phyloP scores from a whole-genome alignment of 2,113 vertebrate genomes.

The Nesoenas mayeri region DNA sequence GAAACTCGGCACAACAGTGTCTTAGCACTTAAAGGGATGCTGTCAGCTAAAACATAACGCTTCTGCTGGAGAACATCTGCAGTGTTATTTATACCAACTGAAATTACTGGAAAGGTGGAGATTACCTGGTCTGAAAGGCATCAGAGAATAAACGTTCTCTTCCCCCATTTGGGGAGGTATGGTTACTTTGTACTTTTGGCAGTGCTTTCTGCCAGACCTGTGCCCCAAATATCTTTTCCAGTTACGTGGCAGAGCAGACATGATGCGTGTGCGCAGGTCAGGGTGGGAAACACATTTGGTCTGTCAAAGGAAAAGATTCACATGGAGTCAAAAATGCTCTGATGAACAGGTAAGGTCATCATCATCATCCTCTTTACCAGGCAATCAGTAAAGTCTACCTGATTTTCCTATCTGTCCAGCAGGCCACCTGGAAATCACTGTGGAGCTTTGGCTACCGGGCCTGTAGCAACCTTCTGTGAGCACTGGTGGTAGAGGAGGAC shows the following conservation, averaged over 20 bases:
- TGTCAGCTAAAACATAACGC: background rate
- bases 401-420: background rate
- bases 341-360: background rate
- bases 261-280: background rate
- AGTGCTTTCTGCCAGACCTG: background rate
- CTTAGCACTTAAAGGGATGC: background rate
- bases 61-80: background rate
- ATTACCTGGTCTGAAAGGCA: background rate
- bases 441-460: background rate
- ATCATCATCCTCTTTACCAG: background rate
- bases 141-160: background rate
- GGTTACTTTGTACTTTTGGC: background rate
- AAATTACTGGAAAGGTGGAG: background rate
- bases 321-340: background rate
- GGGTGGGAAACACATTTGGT: accelerated
- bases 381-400: background rate
- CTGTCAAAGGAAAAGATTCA: background rate
- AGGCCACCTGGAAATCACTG: background rate
- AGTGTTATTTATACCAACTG: background rate
- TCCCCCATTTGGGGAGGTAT: background rate
- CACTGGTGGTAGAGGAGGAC: background rate
- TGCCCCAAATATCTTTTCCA: background rate
- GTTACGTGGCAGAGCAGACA: background rate
- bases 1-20: background rate
- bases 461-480: background rate